These are phyloP conservation scores for Porites evermanni DNA, from an alignment of 92 coral and sea anemone species.

Conservation along the genomic window DNA sequence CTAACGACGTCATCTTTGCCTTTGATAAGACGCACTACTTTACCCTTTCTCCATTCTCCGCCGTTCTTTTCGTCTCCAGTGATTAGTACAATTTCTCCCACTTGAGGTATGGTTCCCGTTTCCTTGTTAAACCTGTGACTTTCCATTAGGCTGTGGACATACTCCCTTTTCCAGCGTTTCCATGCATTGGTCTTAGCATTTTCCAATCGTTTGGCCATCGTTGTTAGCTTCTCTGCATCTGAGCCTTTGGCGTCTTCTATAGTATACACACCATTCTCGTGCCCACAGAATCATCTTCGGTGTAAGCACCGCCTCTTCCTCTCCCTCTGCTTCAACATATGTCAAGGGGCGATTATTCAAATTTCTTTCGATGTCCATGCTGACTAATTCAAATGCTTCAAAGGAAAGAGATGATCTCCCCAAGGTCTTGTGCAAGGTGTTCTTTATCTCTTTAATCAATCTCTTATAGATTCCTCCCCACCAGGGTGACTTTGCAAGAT, in stretches of 20 bases:
- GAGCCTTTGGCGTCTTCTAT: slow-evolving; percentile 35
- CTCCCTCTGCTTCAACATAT: slow-evolving; percentile 52
- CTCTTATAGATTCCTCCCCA: slow-evolving; percentile 47
- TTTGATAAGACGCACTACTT: not conserved
- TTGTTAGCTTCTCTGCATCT: slow-evolving; percentile 30
- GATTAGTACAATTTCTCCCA: slow-evolving; percentile 48
- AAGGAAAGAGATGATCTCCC: slow-evolving; percentile 40
- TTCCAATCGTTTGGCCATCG: slow-evolving; percentile 16
- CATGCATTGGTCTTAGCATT: slow-evolving; percentile 19
- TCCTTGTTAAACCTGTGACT: slow-evolving; percentile 40
- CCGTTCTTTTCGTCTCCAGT: slow-evolving; percentile 23
- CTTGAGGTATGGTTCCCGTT: slow-evolving; percentile 30
- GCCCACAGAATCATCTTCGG: slow-evolving; percentile 73
- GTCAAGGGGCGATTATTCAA: slow-evolving; percentile 70
- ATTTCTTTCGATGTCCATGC: slow-evolving; percentile 65
- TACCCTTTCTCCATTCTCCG: slow-evolving; percentile 43
- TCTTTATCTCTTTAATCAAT: slow-evolving; percentile 61
- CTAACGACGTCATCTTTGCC: too few species aligned
- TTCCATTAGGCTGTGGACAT: slow-evolving; percentile 53
- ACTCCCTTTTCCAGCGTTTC: slow-evolving; percentile 46
- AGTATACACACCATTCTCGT: slow-evolving; percentile 42
- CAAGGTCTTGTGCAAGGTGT: slow-evolving; percentile 60
- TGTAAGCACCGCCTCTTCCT: slow-evolving; percentile 56
- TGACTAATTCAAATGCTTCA: slow-evolving; percentile 38
- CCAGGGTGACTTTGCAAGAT: too few species aligned